A percentile compares a stretch with the other conserved stretches of the same genome.
Evolutionary conservation across 2,888 invertebrate species (phyloP).

Genomic region (Eledona agricola): DNA sequence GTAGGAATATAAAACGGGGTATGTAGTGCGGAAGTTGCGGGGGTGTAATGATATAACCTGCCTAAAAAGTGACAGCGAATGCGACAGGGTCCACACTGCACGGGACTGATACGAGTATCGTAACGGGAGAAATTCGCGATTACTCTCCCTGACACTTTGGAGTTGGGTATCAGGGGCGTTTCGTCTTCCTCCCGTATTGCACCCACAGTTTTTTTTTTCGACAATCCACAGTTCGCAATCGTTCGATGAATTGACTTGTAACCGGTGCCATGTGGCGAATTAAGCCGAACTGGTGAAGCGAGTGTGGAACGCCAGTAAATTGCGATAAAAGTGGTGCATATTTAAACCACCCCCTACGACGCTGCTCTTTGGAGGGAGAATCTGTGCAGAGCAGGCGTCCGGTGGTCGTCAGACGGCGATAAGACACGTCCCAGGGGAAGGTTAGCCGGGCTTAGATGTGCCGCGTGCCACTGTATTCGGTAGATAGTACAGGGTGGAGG

Average conservation of each 20-base stretch:
- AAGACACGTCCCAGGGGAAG: conserved; percentile 42
- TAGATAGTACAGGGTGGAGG: conserved; percentile 27
- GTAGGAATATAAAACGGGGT: conserved; percentile 31
- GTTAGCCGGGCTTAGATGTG: conserved; percentile 36
- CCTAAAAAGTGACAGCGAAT: conserved; percentile 37
- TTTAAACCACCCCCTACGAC: too few species aligned
- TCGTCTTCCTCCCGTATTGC: neutral
- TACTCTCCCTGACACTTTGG: conserved; percentile 23
- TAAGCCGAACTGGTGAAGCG: neutral
- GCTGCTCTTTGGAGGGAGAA: conserved; percentile 14
- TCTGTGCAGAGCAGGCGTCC: conserved; percentile 29
- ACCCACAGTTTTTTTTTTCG: neutral
- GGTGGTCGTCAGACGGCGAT: conserved; percentile 40
- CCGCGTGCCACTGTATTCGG: conserved; percentile 33
- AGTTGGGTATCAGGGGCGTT: conserved; percentile 14
- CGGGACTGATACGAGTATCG: conserved; percentile 40
- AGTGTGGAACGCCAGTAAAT: too few species aligned
- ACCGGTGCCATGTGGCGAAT: too few species aligned
- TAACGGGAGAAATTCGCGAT: conserved; percentile 37
- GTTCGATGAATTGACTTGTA: neutral
- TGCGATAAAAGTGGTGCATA: too few species aligned
- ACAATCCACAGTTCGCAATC: neutral
- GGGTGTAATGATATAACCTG: conserved; percentile 34
- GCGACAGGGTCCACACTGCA: conserved; percentile 42
- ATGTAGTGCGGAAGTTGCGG: conserved; percentile 21